Evolutionary conservation across 2,113 vertebrate genomes (phyloP).

Genomic region (Camelus bactrianus): DNA sequence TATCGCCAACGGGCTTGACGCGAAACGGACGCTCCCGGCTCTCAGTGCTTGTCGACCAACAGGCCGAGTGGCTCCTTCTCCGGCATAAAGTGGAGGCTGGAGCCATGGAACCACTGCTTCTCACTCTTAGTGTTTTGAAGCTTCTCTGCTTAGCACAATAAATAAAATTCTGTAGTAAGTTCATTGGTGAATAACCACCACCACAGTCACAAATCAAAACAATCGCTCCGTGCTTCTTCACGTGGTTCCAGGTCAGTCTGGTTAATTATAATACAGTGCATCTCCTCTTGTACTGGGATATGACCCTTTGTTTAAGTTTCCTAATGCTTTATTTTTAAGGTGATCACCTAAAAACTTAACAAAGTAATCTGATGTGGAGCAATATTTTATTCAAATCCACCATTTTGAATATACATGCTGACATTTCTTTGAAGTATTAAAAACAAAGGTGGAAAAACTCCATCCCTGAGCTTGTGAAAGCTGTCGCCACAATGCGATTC

Average conservation of each 20-base stretch:
- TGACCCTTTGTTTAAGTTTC: not conserved
- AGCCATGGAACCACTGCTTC: not conserved
- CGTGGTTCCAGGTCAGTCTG: not conserved
- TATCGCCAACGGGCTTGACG: not conserved
- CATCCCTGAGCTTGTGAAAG: not conserved
- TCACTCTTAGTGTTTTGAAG: not conserved
- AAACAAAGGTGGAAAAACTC: not conserved
- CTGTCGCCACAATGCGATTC: not conserved
- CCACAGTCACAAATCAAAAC: not conserved
- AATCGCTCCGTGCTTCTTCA: not conserved
- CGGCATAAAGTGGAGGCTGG: not conserved
- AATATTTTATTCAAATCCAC: not conserved
- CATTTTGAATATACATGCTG: not conserved
- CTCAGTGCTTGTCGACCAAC: not conserved
- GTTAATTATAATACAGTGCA: not conserved
- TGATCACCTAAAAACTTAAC: not conserved
- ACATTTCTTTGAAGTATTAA: conserved; percentile 37
- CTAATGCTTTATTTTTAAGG: conserved; percentile 4
- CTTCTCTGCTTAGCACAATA: not conserved
- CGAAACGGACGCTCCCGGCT: not conserved
- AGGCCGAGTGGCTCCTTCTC: not conserved
- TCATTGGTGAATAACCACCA: not conserved
- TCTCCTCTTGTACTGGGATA: not conserved
- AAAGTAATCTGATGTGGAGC: not conserved
- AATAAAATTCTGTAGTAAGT: not conserved